Percentiles rank a stretch among this genome's conserved stretches.
Evolutionary conservation across 1,140 invertebrate genomes (phyloP).

Genomic region (Bombus haemorrhoidalis): DNA sequence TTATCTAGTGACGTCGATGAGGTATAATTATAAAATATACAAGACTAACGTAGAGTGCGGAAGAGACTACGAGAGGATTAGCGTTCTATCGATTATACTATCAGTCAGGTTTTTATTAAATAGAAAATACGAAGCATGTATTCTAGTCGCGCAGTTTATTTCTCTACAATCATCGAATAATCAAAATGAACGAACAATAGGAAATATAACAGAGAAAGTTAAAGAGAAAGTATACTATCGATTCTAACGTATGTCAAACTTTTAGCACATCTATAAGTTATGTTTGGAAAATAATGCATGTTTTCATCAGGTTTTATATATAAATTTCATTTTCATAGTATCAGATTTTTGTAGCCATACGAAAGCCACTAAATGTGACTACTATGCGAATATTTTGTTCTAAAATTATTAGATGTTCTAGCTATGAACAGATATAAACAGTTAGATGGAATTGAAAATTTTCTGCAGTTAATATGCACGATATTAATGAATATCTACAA

Average conservation of each 20-base stretch:
- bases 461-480: neutral
- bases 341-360: too few species aligned
- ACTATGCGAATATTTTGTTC: too few species aligned
- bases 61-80: neutral
- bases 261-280: too few species aligned
- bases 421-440: too few species aligned
- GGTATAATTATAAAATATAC: neutral
- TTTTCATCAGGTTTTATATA: too few species aligned
- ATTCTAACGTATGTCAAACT: too few species aligned
- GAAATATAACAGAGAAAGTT: neutral
- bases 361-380: too few species aligned
- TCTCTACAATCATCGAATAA: neutral
- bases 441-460: too few species aligned
- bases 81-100: neutral
- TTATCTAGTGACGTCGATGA: neutral
- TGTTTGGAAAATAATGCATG: too few species aligned
- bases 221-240: too few species aligned
- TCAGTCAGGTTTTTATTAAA: neutral
- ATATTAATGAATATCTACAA: neutral
- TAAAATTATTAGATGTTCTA: too few species aligned
- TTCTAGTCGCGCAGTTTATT: neutral
- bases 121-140: neutral
- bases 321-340: too few species aligned
- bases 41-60: neutral
- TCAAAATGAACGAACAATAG: neutral